These are phyloP conservation scores for Branchipolynoe longqiensis DNA, from an alignment of 2,888 invertebrate genomes.

Conservation along the genomic window DNA sequence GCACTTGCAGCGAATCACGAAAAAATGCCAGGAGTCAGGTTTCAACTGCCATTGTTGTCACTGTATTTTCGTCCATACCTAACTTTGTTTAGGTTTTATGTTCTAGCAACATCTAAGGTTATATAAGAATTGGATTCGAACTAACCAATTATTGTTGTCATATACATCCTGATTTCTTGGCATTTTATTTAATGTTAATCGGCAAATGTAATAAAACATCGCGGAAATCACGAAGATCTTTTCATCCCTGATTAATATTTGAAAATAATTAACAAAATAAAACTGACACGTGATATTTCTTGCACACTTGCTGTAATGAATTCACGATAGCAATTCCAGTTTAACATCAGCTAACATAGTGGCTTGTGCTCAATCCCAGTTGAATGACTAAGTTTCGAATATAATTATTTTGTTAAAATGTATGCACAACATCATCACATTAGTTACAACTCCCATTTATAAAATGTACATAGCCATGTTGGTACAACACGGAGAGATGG, in stretches of 20 bases:
- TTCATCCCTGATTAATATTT: not conserved
- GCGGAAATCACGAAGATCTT: too few relatives aligned
- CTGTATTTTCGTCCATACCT: too few relatives aligned
- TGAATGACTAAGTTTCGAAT: not conserved
- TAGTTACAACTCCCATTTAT: constrained; percentile 37
- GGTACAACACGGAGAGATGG: not conserved
- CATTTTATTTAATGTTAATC: too few relatives aligned
- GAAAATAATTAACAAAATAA: not conserved
- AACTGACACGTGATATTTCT: not conserved
- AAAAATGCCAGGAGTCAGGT: too few relatives aligned
- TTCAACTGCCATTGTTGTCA: too few relatives aligned
- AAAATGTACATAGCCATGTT: constrained; percentile 33
- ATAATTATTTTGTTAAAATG: constrained; percentile 30
- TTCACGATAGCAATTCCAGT: not conserved
- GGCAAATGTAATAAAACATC: too few relatives aligned
- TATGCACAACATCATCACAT: constrained; percentile 49
- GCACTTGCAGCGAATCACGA: too few relatives aligned
- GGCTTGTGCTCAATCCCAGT: constrained; percentile 26
- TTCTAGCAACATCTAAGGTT: too few relatives aligned
- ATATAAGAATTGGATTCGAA: too few relatives aligned
- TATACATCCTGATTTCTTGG: too few relatives aligned
- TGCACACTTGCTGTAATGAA: not conserved
- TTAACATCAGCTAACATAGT: not conserved
- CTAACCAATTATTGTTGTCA: too few relatives aligned
- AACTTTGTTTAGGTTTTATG: too few relatives aligned